phyloP scores from a whole-genome alignment of 2,797 vertebrate species.

The Typhlichthys eigenmanni region DNA sequence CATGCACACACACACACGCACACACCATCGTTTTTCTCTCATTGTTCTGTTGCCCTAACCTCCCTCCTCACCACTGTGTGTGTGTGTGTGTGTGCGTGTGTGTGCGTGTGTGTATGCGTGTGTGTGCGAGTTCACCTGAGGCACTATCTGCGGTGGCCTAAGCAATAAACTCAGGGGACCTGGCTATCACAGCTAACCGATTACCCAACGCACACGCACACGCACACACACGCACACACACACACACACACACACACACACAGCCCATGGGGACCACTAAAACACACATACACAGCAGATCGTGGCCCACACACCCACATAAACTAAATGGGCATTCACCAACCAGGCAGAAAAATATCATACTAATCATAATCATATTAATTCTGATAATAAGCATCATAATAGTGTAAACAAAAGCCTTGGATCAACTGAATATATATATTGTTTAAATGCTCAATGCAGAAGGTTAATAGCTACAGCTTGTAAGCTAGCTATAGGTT shows the following conservation, averaged over 20 bases:
- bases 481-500: too few relatives aligned
- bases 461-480: too few relatives aligned
- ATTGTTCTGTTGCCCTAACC: background rate
- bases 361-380: too few relatives aligned
- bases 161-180: constrained; percentile 43
- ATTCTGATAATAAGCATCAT: too few relatives aligned
- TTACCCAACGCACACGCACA: constrained; percentile 32
- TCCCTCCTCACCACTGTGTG: background rate
- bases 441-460: too few relatives aligned
- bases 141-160: constrained; percentile 32
- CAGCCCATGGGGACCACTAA: constrained; percentile 11
- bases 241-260: constrained; percentile 10
- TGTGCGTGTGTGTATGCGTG: background rate
- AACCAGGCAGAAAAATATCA: too few relatives aligned
- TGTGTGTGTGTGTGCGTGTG: background rate
- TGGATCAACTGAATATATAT: too few relatives aligned
- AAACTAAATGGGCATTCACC: background rate
- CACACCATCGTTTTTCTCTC: background rate
- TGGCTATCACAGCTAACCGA: constrained; percentile 52
- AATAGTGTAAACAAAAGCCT: too few relatives aligned
- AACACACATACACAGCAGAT: constrained; percentile 9
- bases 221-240: background rate
- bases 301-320: background rate
- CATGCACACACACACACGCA: background rate
- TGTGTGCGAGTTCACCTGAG: constrained; percentile 13